Evolutionary conservation across 2,797 vertebrate genomes (phyloP).

Genomic region (Halcyon chelicuti): DNA sequence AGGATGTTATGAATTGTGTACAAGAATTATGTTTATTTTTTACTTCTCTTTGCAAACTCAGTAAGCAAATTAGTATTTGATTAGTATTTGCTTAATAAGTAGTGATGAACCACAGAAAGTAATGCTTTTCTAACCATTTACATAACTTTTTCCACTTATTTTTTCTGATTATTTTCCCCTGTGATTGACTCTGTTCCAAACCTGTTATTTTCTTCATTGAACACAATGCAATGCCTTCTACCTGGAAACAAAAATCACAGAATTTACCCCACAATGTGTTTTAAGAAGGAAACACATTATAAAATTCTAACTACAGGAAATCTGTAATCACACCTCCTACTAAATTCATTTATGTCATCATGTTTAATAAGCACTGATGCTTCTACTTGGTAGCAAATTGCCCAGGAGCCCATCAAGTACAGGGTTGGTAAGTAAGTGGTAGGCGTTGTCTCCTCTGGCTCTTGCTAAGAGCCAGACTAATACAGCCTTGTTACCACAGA

Average conservation of each 20-base stretch:
- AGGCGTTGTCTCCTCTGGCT: not conserved
- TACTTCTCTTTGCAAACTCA: not conserved
- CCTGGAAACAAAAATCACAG: not conserved
- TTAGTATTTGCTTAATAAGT: not conserved
- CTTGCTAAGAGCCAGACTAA: not conserved
- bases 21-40: not conserved
- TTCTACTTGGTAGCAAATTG: not conserved
- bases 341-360: not conserved
- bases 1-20: accelerated
- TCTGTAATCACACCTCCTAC: not conserved
- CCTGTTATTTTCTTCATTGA: not conserved
- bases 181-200: not conserved
- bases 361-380: not conserved
- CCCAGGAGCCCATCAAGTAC: not conserved
- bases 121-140: not conserved
- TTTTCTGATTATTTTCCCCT: not conserved
- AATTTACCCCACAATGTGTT: not conserved
- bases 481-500: not conserved
- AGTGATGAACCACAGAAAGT: not conserved
- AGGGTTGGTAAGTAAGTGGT: not conserved
- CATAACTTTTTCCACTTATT: not conserved
- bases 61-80: not conserved
- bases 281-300: not conserved
- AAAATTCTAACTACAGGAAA: not conserved
- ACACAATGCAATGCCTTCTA: not conserved